Evolutionary conservation across 2,888 invertebrate genomes (phyloP), one percentile per base, ranked within the genome.

Genomic region (Pyrocoelia pectoralis): DNA sequence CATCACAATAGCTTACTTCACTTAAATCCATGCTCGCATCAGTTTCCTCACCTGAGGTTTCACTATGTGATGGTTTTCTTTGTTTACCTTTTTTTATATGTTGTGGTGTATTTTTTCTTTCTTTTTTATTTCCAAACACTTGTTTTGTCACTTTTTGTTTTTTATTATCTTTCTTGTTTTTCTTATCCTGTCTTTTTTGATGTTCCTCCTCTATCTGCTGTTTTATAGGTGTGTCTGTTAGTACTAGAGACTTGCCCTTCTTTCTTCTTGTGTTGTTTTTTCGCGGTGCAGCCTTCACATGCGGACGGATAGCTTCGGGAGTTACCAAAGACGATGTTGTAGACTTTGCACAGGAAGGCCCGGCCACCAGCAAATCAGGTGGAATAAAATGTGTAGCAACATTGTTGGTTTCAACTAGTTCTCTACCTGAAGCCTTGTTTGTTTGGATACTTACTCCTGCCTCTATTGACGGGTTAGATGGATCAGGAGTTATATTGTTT

Each of bases 391-490:
- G 13, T 41, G 41, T 41, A 41, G 8, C n/a, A 41, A 41, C 13
- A 41, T 41, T 41, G 41, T 41, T 41, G 41, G 41, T 41, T 41
- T 41, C 41, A 41, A 41, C 41, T 13, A 13, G 41, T 13, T 41
- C 41, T 41, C 41, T 41, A 41, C 41, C 13, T 12, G 12, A 41
- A 41, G 41, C 41, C 14, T 41, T 13, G 41, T 41, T 41, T 41
- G 41, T 13, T 41, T 41, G 41, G 41, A 41, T 41, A 41, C 41
- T 41, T 41, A 14, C 41, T 8, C 41, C n/a, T 41, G 41, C 14
- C 41, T 41, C 41, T 41, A 41, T 41, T 41, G 41, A 41, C 41
- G 2, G 41, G 14, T 41, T 13, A 41, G 41, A 41, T 13, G 14
- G 41, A 13, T 41, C 13, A 41, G 41, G 13, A 41, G 41, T 41